Evolutionary conservation across 1,140 invertebrate species (phyloP), one percentile per base, ranked within the genome.

Genomic region (Euwallacea similis): DNA sequence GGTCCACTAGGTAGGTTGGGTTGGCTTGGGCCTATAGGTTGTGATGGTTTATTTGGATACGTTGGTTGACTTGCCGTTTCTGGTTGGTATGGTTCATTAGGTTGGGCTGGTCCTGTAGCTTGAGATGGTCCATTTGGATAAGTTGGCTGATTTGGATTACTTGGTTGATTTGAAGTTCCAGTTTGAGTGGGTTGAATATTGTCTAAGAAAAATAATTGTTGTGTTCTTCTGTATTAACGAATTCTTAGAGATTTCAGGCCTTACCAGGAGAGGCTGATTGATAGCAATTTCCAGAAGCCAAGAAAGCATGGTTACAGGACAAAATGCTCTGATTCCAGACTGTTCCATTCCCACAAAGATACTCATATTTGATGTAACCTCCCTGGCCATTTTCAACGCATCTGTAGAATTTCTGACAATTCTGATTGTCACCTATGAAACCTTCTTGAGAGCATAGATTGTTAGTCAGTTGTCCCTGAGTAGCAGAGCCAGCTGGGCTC

Each of bases 371-470:
- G 61, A 82, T 85, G 72, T 85, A 90, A 2, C 83, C 82, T 63
- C 73, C 73, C 50, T 70, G 69, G 16, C 75, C 73, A 61, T 75
- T 85, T 66, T 84, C 83, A n/a, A 92, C 89, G 81, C 92, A 93
- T 81, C 91, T 86, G 77, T 92, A 92, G 79, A 93, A 93, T 79
- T 90, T 91, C 71, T 83, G 86, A 76, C 92, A 94, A 77, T 93
- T 86, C 72, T 84, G 80, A 53, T 82, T 84, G 81, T 91, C 87
- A 16, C 86, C 85, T 74, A 89, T 82, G 80, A 90, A 92, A 73
- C 90, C 91, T 83, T 90, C 88, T 62, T 78, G 60, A 55, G 54
- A 75, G 73, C 87, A 88, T 21, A 68, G 47, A 42, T 54, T 55
- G 21, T 69, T n/a, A 63, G 71, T 74, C 63, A 62, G 46, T 56